Conservation (phyloP, 2,797 vertebrate genomes). For the Spea hammondii region DNA sequence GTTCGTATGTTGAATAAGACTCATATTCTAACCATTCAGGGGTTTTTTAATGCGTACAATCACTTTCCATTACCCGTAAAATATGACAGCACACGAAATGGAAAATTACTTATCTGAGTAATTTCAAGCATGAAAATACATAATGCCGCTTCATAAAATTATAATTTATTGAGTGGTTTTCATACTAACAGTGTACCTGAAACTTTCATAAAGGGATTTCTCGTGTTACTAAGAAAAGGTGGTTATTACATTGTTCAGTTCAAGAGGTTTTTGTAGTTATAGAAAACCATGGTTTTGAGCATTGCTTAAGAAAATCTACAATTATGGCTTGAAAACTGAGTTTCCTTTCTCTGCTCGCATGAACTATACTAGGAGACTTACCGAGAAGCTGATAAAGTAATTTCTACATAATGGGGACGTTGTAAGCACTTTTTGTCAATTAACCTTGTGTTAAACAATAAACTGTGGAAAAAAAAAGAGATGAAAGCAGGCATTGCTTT, state of each 20-base stretch:
- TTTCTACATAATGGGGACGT: not conserved
- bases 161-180: constrained; percentile 15
- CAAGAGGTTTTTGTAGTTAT: not conserved
- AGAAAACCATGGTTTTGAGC: not conserved
- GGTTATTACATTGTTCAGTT: constrained; percentile 13
- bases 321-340: not conserved
- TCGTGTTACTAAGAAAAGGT: constrained; percentile 15
- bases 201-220: not conserved
- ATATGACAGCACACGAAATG: constrained; percentile 36
- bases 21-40: not conserved
- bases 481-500: too few relatives aligned
- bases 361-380: not conserved
- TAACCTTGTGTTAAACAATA: not conserved
- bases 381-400: not conserved
- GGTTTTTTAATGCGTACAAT: constrained; percentile 29
- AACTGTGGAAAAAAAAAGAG: too few relatives aligned
- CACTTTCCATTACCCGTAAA: constrained; percentile 30
- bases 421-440: not conserved
- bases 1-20: constrained; percentile 21
- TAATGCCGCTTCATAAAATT: constrained; percentile 18
- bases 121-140: constrained; percentile 42
- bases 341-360: constrained; percentile 6
- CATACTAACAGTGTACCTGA: constrained; percentile 3
- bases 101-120: constrained; percentile 32
- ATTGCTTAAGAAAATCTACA: not conserved